Evolutionary conservation across 1,140 invertebrate species (phyloP).

Genomic region (Centruroides sculpturatus): DNA sequence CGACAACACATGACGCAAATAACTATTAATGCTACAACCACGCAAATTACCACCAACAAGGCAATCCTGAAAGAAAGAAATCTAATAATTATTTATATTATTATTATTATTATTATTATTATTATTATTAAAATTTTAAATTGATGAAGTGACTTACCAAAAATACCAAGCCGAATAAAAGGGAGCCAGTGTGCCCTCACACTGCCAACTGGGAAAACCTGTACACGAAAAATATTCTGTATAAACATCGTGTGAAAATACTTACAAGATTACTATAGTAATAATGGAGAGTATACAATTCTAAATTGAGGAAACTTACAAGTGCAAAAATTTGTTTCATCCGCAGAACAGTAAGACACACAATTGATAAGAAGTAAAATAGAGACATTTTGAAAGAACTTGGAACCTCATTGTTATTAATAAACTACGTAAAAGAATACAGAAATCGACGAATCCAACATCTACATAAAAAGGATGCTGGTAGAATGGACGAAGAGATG

Average conservation of each 20-base stretch:
- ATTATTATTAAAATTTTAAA: background rate
- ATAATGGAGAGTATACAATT: background rate
- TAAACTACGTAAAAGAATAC: too few species aligned
- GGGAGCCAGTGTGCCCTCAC: conserved; percentile 3
- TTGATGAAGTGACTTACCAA: background rate
- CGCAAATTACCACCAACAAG: background rate
- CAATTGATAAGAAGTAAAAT: too few species aligned
- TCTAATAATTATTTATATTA: background rate
- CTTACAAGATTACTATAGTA: background rate
- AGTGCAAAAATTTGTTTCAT: conserved; percentile 4
- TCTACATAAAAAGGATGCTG: too few species aligned
- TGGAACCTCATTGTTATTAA: too few species aligned
- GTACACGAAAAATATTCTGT: background rate
- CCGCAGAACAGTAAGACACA: too few species aligned
- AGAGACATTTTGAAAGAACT: too few species aligned
- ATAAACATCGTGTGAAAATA: background rate
- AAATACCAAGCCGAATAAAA: conserved; percentile 3
- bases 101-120: background rate
- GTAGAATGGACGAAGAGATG: too few species aligned
- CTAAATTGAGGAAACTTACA: conserved; percentile 15
- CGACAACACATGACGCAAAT: conserved; percentile 6
- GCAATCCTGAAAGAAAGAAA: background rate
- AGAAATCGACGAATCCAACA: too few species aligned
- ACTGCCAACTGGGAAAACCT: background rate
- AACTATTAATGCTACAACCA: background rate